These are phyloP conservation scores for Callaeas wilsoni DNA, from an alignment of 2,113 vertebrate genomes.

Conservation along the genomic window DNA sequence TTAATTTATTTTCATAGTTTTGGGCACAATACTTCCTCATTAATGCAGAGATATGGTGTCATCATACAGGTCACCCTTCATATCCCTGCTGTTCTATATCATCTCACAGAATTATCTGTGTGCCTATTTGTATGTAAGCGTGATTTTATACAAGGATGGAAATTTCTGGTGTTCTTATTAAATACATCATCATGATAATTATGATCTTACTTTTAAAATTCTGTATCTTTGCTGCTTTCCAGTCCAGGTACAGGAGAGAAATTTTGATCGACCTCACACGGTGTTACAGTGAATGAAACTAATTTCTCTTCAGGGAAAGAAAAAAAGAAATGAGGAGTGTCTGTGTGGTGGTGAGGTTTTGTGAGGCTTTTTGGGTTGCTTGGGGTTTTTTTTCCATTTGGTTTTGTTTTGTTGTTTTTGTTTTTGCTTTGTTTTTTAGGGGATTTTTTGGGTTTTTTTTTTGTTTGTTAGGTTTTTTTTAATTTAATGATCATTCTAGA, in stretches of 20 bases:
- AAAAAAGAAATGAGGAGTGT: accelerated
- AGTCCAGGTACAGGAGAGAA: not conserved
- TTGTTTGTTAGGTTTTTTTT: not conserved
- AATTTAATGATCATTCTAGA: not conserved
- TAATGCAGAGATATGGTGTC: not conserved
- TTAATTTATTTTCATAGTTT: not conserved
- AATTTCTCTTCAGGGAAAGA: not conserved
- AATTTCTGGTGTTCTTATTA: not conserved
- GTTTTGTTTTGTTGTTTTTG: accelerated
- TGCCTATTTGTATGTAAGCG: not conserved
- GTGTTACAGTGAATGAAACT: not conserved
- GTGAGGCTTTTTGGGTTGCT: accelerated
- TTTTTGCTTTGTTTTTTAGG: not conserved
- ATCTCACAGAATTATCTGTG: not conserved
- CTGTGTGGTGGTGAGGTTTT: not conserved
- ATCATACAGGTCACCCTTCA: not conserved
- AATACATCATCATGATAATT: not conserved
- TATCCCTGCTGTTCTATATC: not conserved
- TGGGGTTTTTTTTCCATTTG: not conserved
- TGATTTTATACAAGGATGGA: not conserved
- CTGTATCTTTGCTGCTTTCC: not conserved
- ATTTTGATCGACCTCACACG: not conserved
- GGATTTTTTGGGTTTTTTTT: too few relatives aligned
- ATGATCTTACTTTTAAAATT: not conserved
- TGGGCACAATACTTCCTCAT: not conserved